A percentile compares a stretch with the other conserved stretches of the same genome.
These are phyloP conservation scores for Pteruthius melanotis DNA, from an alignment of 2,113 vertebrate species.

Conservation along the genomic window DNA sequence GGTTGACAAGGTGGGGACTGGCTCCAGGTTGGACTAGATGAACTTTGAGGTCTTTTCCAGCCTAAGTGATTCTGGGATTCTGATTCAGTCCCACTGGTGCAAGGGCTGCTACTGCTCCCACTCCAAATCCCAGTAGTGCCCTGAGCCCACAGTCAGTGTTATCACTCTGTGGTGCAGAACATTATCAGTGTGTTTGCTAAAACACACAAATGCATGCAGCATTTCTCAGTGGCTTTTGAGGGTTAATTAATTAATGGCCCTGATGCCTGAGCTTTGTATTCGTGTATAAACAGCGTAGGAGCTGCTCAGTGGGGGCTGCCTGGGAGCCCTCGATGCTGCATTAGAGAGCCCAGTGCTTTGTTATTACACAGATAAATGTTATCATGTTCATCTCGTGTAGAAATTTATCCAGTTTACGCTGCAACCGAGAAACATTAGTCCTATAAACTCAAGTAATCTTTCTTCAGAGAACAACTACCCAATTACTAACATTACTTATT, in stretches of 20 bases:
- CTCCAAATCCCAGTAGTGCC: neutral
- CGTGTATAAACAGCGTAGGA: neutral
- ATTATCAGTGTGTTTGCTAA: fast-evolving
- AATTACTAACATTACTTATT: conserved; percentile 59
- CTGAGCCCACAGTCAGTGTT: fast-evolving
- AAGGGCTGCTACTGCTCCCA: neutral
- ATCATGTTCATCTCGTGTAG: neutral
- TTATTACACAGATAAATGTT: neutral
- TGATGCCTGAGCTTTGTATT: neutral
- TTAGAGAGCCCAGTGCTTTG: neutral
- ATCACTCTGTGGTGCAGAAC: fast-evolving
- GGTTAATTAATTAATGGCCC: neutral
- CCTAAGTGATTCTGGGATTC: too few species aligned
- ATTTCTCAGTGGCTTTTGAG: neutral
- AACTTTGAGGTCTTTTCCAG: neutral
- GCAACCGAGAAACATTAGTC: neutral
- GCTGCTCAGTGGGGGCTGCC: neutral
- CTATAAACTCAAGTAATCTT: conserved; percentile 31
- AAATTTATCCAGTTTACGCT: neutral
- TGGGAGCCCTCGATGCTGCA: neutral
- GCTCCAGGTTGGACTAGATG: neutral
- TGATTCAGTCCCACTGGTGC: neutral
- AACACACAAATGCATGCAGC: fast-evolving
- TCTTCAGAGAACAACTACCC: conserved; percentile 55
- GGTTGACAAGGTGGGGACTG: neutral